A percentile compares a stretch with the other conserved stretches of the same genome.
Conservation (phyloP, 2,797 vertebrate species). For the Heteromormyrus szaboi region DNA sequence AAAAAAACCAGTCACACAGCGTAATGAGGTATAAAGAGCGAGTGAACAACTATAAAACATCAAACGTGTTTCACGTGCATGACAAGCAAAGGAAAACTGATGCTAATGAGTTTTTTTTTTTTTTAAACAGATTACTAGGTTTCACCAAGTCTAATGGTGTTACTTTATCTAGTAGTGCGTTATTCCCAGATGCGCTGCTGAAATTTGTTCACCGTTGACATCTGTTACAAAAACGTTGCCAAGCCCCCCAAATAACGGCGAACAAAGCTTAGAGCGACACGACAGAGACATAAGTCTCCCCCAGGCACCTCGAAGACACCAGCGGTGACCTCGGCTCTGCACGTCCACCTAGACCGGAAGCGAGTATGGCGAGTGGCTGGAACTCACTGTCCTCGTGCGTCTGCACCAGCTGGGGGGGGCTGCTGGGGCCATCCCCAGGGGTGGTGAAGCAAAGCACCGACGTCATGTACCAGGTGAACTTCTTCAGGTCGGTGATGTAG, state of each 20-base stretch:
- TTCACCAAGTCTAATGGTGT: neutral
- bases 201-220: neutral
- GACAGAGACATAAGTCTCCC: neutral
- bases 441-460: constrained; percentile 90
- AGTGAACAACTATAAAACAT: neutral
- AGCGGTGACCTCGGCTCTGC: neutral
- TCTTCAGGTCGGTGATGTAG: constrained; percentile 74
- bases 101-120: neutral
- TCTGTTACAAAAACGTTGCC: neutral
- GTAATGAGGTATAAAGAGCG: neutral
- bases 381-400: constrained; percentile 90
- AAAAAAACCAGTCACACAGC: neutral
- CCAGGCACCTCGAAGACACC: neutral
- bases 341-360: neutral
- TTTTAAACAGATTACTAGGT: neutral
- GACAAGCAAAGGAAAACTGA: neutral
- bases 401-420: constrained; percentile 67
- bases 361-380: neutral
- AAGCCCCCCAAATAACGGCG: neutral
- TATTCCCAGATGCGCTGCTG: neutral
- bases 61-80: neutral
- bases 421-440: constrained; percentile 81
- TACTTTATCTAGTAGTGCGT: neutral
- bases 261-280: neutral
- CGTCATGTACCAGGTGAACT: constrained; percentile 80